A percentile compares a stretch with the other conserved stretches of the same genome.
phyloP scores from a whole-genome alignment of 92 coral and sea anemone species.

The Scolanthus callimorphus region DNA sequence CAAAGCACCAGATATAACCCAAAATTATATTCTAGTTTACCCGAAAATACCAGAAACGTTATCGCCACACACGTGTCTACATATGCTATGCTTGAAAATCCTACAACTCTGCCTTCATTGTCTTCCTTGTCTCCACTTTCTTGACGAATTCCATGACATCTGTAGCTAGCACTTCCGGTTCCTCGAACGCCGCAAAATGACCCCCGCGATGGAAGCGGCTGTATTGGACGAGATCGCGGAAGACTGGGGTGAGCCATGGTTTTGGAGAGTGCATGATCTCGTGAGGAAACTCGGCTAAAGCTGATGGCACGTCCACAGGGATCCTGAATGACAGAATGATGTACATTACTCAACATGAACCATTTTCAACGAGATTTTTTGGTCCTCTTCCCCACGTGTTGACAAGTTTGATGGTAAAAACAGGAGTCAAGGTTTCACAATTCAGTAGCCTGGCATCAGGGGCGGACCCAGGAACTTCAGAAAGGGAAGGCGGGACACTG shows the following conservation, averaged over 20 bases:
- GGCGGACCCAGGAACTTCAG: too few relatives aligned
- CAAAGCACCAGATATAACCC: too few relatives aligned
- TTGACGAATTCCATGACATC: conserved; percentile 55
- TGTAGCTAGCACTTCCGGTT: conserved; percentile 47
- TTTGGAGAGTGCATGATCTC: conserved; percentile 23
- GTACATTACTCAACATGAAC: too few relatives aligned
- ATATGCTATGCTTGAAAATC: background rate
- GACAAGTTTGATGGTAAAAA: too few relatives aligned
- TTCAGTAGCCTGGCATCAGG: too few relatives aligned
- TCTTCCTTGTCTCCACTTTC: conserved; percentile 36
- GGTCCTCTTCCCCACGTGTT: too few relatives aligned
- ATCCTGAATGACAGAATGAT: conserved; percentile 19
- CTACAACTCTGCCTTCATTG: background rate
- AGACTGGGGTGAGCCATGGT: conserved; percentile 31
- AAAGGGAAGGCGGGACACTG: too few relatives aligned
- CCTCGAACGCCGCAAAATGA: conserved; percentile 68
- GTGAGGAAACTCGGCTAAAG: conserved; percentile 57
- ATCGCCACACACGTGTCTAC: too few relatives aligned
- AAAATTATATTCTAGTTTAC: too few relatives aligned
- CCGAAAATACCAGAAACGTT: too few relatives aligned
- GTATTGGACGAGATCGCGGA: conserved; percentile 47
- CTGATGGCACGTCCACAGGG: conserved; percentile 43
- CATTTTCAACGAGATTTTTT: too few relatives aligned
- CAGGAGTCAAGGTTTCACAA: too few relatives aligned
- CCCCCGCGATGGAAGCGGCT: conserved; percentile 69